Percentiles rank a stretch among this genome's conserved stretches.
Evolutionary conservation across 2,113 vertebrate species (phyloP).

Genomic region (Anarrhichthys ocellatus): DNA sequence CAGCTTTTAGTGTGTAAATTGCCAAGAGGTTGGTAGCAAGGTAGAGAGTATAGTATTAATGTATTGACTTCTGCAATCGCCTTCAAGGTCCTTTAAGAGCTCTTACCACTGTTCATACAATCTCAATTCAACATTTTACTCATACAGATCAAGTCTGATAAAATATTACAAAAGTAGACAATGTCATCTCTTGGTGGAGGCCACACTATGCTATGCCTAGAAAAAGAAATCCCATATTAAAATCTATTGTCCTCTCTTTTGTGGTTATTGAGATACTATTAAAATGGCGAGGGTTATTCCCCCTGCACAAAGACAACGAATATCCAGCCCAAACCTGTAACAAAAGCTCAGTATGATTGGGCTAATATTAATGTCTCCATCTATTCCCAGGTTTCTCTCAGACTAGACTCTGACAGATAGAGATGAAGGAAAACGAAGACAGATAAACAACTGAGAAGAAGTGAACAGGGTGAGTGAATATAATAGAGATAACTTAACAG

Average conservation of each 20-base stretch:
- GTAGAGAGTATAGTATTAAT: slow-evolving; percentile 4
- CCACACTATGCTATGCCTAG: neutral
- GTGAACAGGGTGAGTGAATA: neutral
- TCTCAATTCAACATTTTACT: slow-evolving; percentile 20
- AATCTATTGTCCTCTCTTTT: slow-evolving; percentile 26
- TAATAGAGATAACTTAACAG: slow-evolving; percentile 40
- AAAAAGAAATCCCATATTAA: slow-evolving; percentile 35
- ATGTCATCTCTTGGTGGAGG: slow-evolving; percentile 1
- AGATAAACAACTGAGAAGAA: slow-evolving; percentile 18
- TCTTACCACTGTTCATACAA: neutral
- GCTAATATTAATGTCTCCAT: slow-evolving; percentile 49
- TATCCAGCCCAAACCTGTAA: slow-evolving; percentile 32
- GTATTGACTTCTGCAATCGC: slow-evolving; percentile 15
- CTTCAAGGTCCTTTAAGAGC: slow-evolving; percentile 3
- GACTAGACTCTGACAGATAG: slow-evolving; percentile 19
- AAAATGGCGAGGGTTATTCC: slow-evolving; percentile 19
- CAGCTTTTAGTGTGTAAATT: slow-evolving; percentile 40
- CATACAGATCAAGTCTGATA: slow-evolving; percentile 11
- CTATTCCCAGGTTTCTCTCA: slow-evolving; percentile 31
- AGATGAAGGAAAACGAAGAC: slow-evolving; percentile 15
- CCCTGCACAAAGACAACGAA: slow-evolving; percentile 53
- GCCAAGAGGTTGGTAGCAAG: slow-evolving; percentile 30
- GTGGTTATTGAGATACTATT: slow-evolving; percentile 36
- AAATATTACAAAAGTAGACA: slow-evolving; percentile 4
- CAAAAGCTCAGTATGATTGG: slow-evolving; percentile 39